These are phyloP conservation scores for Botrylloides violaceus DNA, from an alignment of 23 tunicate species.

Conservation along the genomic window DNA sequence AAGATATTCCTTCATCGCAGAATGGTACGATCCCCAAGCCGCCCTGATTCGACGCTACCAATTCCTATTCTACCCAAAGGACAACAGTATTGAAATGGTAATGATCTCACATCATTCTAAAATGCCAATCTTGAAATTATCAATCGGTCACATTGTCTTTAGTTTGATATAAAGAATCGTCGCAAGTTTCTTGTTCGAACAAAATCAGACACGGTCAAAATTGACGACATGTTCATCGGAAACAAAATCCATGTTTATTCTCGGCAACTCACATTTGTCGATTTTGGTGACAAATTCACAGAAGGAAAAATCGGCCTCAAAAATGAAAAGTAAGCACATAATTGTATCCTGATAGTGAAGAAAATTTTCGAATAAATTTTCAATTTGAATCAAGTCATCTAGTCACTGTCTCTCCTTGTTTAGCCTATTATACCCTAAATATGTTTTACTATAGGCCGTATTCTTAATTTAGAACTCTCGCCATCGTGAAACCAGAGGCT, in stretches of 20 bases:
- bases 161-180: slow-evolving; percentile 80
- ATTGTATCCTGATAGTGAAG: background rate
- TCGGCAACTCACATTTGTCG: slow-evolving; percentile 76
- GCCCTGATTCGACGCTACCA: slow-evolving; percentile 88
- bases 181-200: slow-evolving; percentile 82
- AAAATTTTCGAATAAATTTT: no score
- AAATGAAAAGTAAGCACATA: slow-evolving; percentile 58
- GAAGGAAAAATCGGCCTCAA: slow-evolving; percentile 57
- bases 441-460: background rate
- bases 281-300: slow-evolving; percentile 76
- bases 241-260: slow-evolving; percentile 75
- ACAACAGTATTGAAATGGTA: slow-evolving; percentile 95
- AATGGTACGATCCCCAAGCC: slow-evolving; percentile 97
- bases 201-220: slow-evolving; percentile 36
- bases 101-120: background rate
- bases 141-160: slow-evolving; percentile 2
- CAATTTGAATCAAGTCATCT: background rate
- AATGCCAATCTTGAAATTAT: background rate
- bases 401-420: background rate
- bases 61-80: slow-evolving; percentile 79
- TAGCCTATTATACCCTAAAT: no score
- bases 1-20: slow-evolving; percentile 68
- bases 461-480: slow-evolving; percentile 52
- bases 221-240: slow-evolving; percentile 74
- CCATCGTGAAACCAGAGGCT: slow-evolving; percentile 76